Evolutionary conservation across 2,113 vertebrate genomes (phyloP), one percentile per base, ranked within the genome.

Genomic region (Etheostoma cragini): DNA sequence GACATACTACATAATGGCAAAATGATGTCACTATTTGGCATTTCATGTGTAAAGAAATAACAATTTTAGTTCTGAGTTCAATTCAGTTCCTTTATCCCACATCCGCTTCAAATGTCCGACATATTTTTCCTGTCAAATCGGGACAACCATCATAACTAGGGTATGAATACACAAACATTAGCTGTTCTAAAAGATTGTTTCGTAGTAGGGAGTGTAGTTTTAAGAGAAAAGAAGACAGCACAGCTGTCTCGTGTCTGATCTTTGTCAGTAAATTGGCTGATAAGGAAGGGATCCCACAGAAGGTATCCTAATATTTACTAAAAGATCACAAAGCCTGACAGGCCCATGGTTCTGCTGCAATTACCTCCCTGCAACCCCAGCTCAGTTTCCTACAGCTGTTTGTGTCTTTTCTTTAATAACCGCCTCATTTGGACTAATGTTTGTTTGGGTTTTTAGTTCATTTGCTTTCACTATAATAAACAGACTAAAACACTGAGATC

Each of bases 381-480:
- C 63, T 68, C 74, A 11, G 8, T 33, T 61, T 70, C 54, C 6
- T 5, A 26, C 19, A 12, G 26, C 52, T 33, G 71, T 66, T 86
- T 86, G 57, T 62, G 49, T 73, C 72, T 42, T 11, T 38, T 38
- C 10, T 38, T 76, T 33, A 26, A 33, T 78, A 56, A 60, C 17
- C n/a, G 67, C 69, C 74, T 87, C 73, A 85, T 86, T 78, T 78
- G 47, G 10, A 16, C 58, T 58, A 30, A 57, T 42, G 38, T 68
- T 75, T 83, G 74, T 76, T 81, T 83, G 70, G 49, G 21, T 49
- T 71, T 71, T 77, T 57, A 57, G 3, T 66, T 81, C 24, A 61
- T 76, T 85, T 76, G 66, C 72, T 85, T 84, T 62, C 57, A 13
- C 80, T n/a, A 15, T 58, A 57, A 70, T 70, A 71, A 66, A 35